Evolutionary conservation across 2,797 vertebrate species (phyloP), one percentile per base, ranked within the genome.

Genomic region (Acanthis flammea): DNA sequence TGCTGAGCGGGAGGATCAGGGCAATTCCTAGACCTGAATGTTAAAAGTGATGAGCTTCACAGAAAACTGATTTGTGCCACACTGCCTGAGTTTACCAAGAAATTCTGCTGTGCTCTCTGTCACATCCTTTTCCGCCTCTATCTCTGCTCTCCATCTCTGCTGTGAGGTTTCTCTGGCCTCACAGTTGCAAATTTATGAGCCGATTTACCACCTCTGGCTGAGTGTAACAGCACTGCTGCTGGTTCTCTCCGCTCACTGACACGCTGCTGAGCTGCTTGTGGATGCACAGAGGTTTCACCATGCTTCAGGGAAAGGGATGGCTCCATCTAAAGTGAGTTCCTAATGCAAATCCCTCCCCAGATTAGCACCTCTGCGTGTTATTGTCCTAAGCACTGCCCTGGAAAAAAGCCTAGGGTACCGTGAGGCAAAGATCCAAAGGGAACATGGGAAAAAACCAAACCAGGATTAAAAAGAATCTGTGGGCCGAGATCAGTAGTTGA

Each of bases 191-290:
- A 39, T 45, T 68, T 73, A 53, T 48, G 63, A n/a, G 18, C 82
- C 33, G 63, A 48, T 82, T 90, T 73, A 33, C 44, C 48, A 79
- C 47, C 37, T 58, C 63, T 41, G 60, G 6, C 14, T 62, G 48
- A 77, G 14, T 37, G 9, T 33, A 74, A 67, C 60, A 88, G 60
- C 39, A 5, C 42, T 70, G 47, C 45, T 91, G 63, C 41, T 30
- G 25, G 10, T 51, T 31, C 53, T 51, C 19, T 54, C 14, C 14
- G 0, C 45, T 60, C 1, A 0, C 1, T 30, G 62, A 7, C 37
- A 17, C 0, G 1, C 45, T 37, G 78, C 61, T 37, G 70, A 87
- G 58, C 54, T 33, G 31, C 21, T 48, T 42, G 45, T 13, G 27
- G 57, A 30, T 35, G 57, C 53, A 47, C 55, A 27, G 81, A 73